phyloP scores from a whole-genome alignment of 2,113 vertebrate species.

The Lanius collurio region DNA sequence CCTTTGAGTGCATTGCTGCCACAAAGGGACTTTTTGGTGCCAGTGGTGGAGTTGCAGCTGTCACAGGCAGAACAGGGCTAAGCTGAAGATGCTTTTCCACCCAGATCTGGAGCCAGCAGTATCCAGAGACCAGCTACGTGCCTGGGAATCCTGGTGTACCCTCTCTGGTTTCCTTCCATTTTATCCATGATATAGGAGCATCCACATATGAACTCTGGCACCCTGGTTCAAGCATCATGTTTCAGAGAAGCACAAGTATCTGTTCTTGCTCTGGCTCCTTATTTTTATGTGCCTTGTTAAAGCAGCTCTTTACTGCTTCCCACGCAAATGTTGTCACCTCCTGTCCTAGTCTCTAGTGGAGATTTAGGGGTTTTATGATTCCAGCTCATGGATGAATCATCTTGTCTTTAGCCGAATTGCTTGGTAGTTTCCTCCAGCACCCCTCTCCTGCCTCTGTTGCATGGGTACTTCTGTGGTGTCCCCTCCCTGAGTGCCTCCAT shows the following conservation, averaged over 20 bases:
- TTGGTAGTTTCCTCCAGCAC: background rate
- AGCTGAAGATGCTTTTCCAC: background rate
- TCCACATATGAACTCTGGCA: background rate
- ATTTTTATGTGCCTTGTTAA: background rate
- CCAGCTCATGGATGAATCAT: background rate
- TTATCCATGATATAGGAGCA: background rate
- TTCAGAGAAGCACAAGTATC: background rate
- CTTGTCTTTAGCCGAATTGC: background rate
- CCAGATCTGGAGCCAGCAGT: background rate
- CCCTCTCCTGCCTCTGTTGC: accelerated
- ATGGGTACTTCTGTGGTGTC: background rate
- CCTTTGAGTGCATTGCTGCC: background rate
- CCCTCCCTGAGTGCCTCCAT: background rate
- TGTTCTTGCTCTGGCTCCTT: background rate
- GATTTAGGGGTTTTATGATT: background rate
- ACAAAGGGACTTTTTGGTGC: background rate
- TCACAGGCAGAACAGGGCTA: background rate
- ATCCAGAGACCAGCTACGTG: background rate
- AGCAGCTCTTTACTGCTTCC: conserved; percentile 37
- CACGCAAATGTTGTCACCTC: background rate
- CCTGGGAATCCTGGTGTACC: background rate
- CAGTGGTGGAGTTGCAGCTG: background rate
- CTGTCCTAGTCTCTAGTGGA: background rate
- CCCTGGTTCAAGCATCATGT: background rate
- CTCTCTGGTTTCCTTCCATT: background rate